Percentiles rank a stretch among this genome's conserved stretches.
phyloP scores from a whole-genome alignment of 2,888 invertebrate species.

The Morpho deidamia region DNA sequence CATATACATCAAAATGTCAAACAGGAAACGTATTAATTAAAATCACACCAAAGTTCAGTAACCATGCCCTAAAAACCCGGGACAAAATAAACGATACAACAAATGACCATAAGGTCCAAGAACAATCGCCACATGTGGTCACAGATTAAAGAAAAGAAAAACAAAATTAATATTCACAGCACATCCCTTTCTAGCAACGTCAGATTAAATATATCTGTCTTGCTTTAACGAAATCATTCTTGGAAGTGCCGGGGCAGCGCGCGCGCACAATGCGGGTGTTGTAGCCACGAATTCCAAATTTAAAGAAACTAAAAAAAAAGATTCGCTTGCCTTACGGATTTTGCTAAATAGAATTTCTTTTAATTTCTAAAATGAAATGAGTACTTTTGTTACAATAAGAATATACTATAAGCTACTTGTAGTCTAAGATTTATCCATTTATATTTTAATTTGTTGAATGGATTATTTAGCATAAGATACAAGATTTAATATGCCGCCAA shows the following conservation, averaged over 20 bases:
- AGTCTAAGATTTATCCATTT: too few species aligned
- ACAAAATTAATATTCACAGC: slow-evolving; percentile 57
- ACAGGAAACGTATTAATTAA: slow-evolving; percentile 63
- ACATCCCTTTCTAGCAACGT: slow-evolving; percentile 32
- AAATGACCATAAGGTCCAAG: slow-evolving; percentile 75
- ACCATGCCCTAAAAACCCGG: slow-evolving; percentile 40
- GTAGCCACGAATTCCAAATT: slow-evolving; percentile 64
- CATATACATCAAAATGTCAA: slow-evolving; percentile 4
- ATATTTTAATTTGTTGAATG: too few species aligned
- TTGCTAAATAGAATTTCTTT: slow-evolving; percentile 55
- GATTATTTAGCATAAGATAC: too few species aligned
- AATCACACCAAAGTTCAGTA: slow-evolving; percentile 65
- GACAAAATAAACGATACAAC: slow-evolving; percentile 38
- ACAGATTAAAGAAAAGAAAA: slow-evolving; percentile 73
- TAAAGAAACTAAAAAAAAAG: slow-evolving; percentile 45
- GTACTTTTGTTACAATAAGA: too few species aligned
- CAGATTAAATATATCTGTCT: slow-evolving; percentile 29
- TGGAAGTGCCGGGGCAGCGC: slow-evolving; percentile 64
- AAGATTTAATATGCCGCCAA: too few species aligned
- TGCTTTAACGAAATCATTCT: slow-evolving; percentile 70
- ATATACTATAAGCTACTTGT: too few species aligned
- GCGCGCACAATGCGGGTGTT: slow-evolving; percentile 74
- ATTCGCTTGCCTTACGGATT: slow-evolving; percentile 34
- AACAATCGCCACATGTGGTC: slow-evolving; percentile 77
- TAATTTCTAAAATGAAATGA: slow-evolving; percentile 33